Evolutionary conservation across 2,797 vertebrate species (phyloP).

Genomic region (Mallotus villosus): DNA sequence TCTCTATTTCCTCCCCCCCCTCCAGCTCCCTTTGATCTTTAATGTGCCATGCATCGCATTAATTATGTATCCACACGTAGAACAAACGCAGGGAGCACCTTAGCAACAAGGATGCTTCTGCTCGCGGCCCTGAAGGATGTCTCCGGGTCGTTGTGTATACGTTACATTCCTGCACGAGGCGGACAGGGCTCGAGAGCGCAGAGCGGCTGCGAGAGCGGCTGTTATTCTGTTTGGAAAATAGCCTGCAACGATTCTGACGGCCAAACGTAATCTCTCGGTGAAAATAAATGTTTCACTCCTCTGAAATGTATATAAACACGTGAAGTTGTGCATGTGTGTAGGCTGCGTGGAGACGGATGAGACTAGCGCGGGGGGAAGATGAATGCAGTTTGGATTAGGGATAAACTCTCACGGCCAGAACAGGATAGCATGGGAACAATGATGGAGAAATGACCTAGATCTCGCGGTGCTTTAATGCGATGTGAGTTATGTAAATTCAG

Average conservation of each 20-base stretch:
- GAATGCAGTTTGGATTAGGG: conserved; percentile 48
- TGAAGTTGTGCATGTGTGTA: conserved; percentile 19
- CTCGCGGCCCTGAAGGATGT: conserved; percentile 60
- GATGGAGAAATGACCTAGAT: conserved; percentile 48
- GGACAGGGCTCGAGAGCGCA: conserved; percentile 34
- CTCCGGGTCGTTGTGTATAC: conserved; percentile 52
- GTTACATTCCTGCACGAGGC: conserved; percentile 32
- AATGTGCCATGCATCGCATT: conserved; percentile 74
- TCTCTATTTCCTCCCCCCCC: conserved; percentile 55
- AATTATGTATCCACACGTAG: conserved; percentile 73
- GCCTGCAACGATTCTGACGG: conserved; percentile 32
- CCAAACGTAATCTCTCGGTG: conserved; percentile 27
- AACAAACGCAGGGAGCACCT: conserved; percentile 63
- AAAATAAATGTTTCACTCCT: conserved; percentile 39
- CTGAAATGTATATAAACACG: conserved; percentile 34
- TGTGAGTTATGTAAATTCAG: conserved; percentile 53
- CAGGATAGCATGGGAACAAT: conserved; percentile 38
- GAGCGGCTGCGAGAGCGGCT: conserved; percentile 15
- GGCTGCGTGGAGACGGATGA: conserved; percentile 26
- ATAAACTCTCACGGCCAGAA: conserved; percentile 33
- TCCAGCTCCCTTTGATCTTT: conserved; percentile 74
- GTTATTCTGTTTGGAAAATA: conserved; percentile 35
- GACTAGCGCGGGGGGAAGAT: conserved; percentile 32
- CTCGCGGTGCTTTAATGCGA: conserved; percentile 32
- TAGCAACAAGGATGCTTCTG: conserved; percentile 57